Base-by-base conservation (phyloP, 2,797 vertebrate species). In the Esox masquinongy region DNA sequence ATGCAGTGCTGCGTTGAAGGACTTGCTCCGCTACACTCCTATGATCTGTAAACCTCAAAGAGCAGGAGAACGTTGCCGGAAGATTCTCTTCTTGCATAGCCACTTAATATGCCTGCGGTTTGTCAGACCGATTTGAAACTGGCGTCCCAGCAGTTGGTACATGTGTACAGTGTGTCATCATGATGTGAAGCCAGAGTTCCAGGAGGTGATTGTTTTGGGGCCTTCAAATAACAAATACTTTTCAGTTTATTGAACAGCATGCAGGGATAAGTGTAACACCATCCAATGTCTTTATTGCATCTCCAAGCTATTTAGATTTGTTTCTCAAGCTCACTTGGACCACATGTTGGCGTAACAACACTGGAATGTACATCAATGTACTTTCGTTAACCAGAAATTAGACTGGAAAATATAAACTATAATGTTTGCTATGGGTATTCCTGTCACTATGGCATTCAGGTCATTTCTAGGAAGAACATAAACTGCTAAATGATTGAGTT, bases 71-170 rank as follows among this genome's bases (percentile, higher is more conserved):
- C 70, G 5, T 39, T 80, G 73, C 68, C 36, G 75, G 69, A 79
- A 72, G 50, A 71, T 70, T 17, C 75, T 34, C 29, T 59, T 6
- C 16, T 49, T 73, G 74, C 61, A 49, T 47, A 70, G 82, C 68
- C 68, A 59, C 69, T 63, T 64, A 19, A 16, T 63, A 43, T 81
- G 39, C 61, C 79, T 34, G 19, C 74, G 78, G 79, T 70, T 69
- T 81, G 83, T 90, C 83, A 73, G 50, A 75, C 67, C 79, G 76
- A 89, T 39, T 78, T 77, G 78, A 89, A 83, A 76, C 15, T 88
- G 88, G 82, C 89, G 83, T 88, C 26, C 73, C 61, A 85, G 80
- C 85, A 87, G 87, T 74, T 88, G 86, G 76, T 84, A 88, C 80
- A 85, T 85, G 77, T 82, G 82, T 88, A 80, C 80, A 76, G 75